These are phyloP conservation scores for Trisateles emortualis DNA, from an alignment of 2,888 invertebrate genomes.

Conservation along the genomic window DNA sequence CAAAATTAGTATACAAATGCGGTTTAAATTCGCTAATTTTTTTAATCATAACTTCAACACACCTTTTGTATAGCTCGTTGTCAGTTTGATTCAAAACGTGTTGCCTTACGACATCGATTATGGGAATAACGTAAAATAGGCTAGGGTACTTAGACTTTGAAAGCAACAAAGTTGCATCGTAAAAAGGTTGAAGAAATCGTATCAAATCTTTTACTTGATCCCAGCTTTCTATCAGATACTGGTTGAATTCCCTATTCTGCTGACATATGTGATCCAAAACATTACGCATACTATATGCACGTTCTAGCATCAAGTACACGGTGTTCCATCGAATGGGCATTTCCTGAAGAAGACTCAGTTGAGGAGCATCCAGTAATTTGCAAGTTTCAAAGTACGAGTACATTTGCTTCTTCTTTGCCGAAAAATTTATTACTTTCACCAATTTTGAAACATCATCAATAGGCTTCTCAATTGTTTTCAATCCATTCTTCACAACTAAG, in stretches of 20 bases:
- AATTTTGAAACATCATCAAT: not conserved
- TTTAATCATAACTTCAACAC: too few relatives aligned
- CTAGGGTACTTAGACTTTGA: not conserved
- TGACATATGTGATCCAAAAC: not conserved
- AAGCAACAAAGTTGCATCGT: not conserved
- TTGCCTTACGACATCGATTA: not conserved
- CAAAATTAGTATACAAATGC: too few relatives aligned
- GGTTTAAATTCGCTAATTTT: too few relatives aligned
- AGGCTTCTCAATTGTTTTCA: not conserved
- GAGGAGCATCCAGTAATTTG: not conserved
- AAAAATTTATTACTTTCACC: slow-evolving; percentile 7
- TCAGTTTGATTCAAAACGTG: too few relatives aligned
- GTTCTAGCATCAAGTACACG: slow-evolving; percentile 4
- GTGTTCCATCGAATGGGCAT: slow-evolving; percentile 6
- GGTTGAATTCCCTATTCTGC: not conserved
- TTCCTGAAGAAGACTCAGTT: not conserved
- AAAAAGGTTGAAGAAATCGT: not conserved
- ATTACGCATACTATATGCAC: not conserved
- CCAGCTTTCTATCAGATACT: not conserved
- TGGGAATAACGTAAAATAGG: not conserved
- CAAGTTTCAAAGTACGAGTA: slow-evolving; percentile 6
- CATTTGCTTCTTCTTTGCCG: slow-evolving; percentile 5
- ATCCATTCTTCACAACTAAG: not conserved
- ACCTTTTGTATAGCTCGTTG: too few relatives aligned
- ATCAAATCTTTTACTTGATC: not conserved